Base-by-base conservation (phyloP, 2,888 invertebrate genomes). In the Drepana falcataria region DNA sequence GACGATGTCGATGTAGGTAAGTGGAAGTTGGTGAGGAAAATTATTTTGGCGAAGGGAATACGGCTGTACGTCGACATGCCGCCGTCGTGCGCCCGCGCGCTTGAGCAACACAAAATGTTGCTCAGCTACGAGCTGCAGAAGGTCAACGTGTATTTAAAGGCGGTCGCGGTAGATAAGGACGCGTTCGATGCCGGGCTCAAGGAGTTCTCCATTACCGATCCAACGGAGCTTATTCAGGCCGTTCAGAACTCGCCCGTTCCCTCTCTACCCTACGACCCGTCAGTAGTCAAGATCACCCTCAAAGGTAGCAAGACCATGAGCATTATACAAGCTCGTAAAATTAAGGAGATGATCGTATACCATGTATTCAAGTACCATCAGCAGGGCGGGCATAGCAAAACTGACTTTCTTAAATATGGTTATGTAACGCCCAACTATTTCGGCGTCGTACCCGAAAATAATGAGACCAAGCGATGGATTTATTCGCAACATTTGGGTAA, bases 21-120 rank as follows among this genome's bases (percentile, higher is more conserved):
- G 75, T 91, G 90, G 90, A 89, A 89, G 63, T 73, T 82, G 21
- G 86, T 90, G 0, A 88, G 85, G 64, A 83, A 83, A 56, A 75
- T 89, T 4, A 69, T 85, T 2, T 85, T 75, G 0, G 53, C 53
- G 0, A 87, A 84, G 53, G 90, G 90, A 1, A 89, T 84, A 4
- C 69, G 89, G 9, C 55, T 91, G 3, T 91, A 89, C 58, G 85
- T 89, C 0, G 90, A 91, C 51, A 86, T 91, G 77, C 88, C 87
- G 0, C 85, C 87, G 7, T 79, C 87, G 0, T 77, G 85, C 0
- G 85, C 87, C 2, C 81, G 84, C 7, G 81, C 81, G 1, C 69
- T 91, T 2, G 86, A 86, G 54, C 71, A 68, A 9, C 68, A 79
- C 57, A 83, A 84, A 48, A 85, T 87, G 84, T 63, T 73, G 64